phyloP scores from a whole-genome alignment of 2,888 invertebrate genomes.

The Mythimna vitellina region DNA sequence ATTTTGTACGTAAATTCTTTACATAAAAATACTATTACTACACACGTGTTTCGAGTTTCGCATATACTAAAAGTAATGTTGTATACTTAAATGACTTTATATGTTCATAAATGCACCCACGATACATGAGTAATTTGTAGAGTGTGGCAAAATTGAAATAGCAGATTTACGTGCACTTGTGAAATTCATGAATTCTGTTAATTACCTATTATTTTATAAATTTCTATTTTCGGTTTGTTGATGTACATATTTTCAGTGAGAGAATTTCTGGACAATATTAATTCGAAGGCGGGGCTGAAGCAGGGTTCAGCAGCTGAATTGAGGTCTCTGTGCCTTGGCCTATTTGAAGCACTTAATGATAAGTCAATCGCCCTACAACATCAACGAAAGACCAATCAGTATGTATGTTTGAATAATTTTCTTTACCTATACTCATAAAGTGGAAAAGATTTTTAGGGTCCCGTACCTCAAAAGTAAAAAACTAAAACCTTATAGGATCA shows the following conservation, averaged over 20 bases:
- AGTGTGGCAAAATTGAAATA: neutral
- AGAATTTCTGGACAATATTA: conserved; percentile 92
- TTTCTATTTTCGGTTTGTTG: conserved; percentile 1
- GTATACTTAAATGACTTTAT: no score
- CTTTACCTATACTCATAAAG: neutral
- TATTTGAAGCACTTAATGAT: conserved; percentile 96
- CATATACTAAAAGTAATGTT: no score
- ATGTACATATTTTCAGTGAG: conserved; percentile 90
- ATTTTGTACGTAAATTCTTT: no score
- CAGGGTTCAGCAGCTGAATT: conserved; percentile 93
- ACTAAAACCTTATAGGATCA: no score
- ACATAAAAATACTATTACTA: no score
- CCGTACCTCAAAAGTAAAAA: no score
- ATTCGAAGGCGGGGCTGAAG: conserved; percentile 82
- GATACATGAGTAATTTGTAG: no score
- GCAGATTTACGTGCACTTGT: neutral
- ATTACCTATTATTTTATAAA: neutral
- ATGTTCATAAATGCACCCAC: no score
- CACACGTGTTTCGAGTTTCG: no score
- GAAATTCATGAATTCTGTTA: neutral
- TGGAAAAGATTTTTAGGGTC: no score
- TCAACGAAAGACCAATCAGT: conserved; percentile 96
- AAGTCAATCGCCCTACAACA: conserved; percentile 96
- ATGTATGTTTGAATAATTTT: conserved; percentile 66
- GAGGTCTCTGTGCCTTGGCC: conserved; percentile 94